Evolutionary conservation across 2,113 vertebrate species (phyloP), one percentile per base, ranked within the genome.

Genomic region (Vimba vimba): DNA sequence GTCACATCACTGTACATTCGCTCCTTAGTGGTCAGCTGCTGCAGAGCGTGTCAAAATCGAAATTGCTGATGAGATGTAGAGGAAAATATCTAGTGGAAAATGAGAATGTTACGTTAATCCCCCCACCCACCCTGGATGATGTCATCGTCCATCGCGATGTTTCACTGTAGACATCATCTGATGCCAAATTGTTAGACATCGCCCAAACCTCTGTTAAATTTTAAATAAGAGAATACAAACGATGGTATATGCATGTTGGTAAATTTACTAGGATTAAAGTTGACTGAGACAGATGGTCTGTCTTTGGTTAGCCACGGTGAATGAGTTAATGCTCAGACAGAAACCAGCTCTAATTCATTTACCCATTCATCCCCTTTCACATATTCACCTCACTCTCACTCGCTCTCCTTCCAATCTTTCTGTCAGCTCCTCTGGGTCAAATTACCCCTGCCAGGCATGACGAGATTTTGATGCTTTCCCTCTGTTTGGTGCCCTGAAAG

Each of bases 401-500:
- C 81, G 50, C 66, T 52, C 62, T 69, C 43, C 52, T 39, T 60
- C 30, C 23, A 59, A 43, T 60, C 50, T 59, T 43, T 86, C 39
- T 64, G 82, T 79, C 50, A 52, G 45, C 45, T 73, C 69, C 43
- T 74, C 79, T 82, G 43, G 69, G 85, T 23, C 74, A 17, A 36
- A 76, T 86, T 76, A 86, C 69, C 43, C 80, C 68, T 52, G 69
- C 79, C 59, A 4, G 76, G 82, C 55, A 62, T 62, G 55, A 64
- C 64, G 62, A 78, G 80, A 82, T 73, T 82, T 45, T 76, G 45
- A 85, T 85, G 75, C 77, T 85, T 66, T 83, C 47, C 68, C 64
- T 71, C 79, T 13, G 60, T 68, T 30, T n/a, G 36, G 76, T 69
- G n/a, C 17, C 75, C 19, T 15, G 13, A 77, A 83, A 69, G 23